Conservation (phyloP, 2,113 vertebrate species). For the Chroicocephalus ridibundus region DNA sequence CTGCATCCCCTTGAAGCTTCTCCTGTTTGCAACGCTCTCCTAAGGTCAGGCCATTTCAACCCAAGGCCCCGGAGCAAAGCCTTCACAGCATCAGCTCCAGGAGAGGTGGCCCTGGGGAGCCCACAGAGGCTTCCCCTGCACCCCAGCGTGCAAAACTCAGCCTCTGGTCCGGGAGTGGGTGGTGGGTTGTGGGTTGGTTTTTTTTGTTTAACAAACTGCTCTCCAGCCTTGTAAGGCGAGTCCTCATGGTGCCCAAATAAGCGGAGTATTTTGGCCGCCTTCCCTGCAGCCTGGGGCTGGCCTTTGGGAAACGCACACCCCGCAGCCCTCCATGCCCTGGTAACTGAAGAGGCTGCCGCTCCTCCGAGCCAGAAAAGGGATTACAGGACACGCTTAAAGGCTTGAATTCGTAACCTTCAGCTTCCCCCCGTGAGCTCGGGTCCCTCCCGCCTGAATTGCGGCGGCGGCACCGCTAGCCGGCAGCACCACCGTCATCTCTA, state of each 20-base stretch:
- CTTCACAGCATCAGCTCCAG: background rate
- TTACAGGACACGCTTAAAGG: slow-evolving; percentile 42
- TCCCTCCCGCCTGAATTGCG: background rate
- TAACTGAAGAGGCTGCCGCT: slow-evolving; percentile 42
- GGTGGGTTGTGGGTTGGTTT: background rate
- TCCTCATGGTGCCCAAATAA: background rate
- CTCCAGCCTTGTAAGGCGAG: slow-evolving; percentile 41
- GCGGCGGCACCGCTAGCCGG: background rate
- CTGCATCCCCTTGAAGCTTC: background rate
- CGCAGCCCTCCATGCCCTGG: background rate
- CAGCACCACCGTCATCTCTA: background rate
- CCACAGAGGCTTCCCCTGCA: fast-evolving
- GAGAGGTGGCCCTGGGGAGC: background rate
- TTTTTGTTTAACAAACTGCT: background rate
- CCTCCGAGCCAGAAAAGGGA: slow-evolving; percentile 11
- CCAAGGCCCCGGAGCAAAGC: fast-evolving
- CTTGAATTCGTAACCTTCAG: slow-evolving; percentile 41
- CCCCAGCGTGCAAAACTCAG: background rate
- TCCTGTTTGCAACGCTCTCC: background rate
- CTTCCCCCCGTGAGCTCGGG: background rate
- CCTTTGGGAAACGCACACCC: slow-evolving; percentile 47
- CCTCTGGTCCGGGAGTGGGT: background rate
- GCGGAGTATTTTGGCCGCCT: slow-evolving; percentile 19
- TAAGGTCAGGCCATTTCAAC: background rate
- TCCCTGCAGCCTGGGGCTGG: slow-evolving; percentile 5